Percentiles rank a stretch among this genome's conserved stretches.
Conservation (phyloP, 2,113 vertebrate species). For the Hippocampus barbouri region DNA sequence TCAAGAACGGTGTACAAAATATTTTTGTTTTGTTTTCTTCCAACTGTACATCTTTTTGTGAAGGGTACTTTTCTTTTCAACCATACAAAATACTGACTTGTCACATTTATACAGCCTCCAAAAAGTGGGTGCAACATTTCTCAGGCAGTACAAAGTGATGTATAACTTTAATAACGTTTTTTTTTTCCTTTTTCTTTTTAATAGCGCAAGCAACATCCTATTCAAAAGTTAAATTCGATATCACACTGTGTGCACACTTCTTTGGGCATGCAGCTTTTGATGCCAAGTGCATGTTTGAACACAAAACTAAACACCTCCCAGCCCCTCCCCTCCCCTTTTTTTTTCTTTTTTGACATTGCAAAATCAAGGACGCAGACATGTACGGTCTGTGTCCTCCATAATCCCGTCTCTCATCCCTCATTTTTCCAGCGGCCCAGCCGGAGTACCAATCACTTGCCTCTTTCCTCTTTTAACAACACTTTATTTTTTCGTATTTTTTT, state of each 20-base stretch:
- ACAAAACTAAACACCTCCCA: constrained; percentile 21
- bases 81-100: constrained; percentile 65
- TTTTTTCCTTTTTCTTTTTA: constrained; percentile 17
- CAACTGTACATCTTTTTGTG: constrained; percentile 76
- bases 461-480: constrained; percentile 1
- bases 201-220: constrained; percentile 44
- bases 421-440: constrained; percentile 42
- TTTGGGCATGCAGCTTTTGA: constrained; percentile 47
- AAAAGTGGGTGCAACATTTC: constrained; percentile 63
- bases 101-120: constrained; percentile 61
- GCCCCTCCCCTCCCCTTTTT: not conserved
- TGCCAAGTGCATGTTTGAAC: constrained; percentile 41
- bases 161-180: constrained; percentile 17
- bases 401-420: constrained; percentile 16
- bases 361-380: constrained; percentile 20
- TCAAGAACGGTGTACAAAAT: constrained; percentile 79
- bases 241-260: constrained; percentile 47
- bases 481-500: not conserved
- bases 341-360: constrained; percentile 4
- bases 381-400: constrained; percentile 5
- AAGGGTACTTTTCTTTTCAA: constrained; percentile 42
- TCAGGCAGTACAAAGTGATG: constrained; percentile 53
- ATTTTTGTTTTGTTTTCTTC: constrained; percentile 55
- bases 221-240: constrained; percentile 24
- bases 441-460: constrained; percentile 33